Conservation (phyloP, 2,113 vertebrate genomes). For the Potamarius usumacintae region DNA sequence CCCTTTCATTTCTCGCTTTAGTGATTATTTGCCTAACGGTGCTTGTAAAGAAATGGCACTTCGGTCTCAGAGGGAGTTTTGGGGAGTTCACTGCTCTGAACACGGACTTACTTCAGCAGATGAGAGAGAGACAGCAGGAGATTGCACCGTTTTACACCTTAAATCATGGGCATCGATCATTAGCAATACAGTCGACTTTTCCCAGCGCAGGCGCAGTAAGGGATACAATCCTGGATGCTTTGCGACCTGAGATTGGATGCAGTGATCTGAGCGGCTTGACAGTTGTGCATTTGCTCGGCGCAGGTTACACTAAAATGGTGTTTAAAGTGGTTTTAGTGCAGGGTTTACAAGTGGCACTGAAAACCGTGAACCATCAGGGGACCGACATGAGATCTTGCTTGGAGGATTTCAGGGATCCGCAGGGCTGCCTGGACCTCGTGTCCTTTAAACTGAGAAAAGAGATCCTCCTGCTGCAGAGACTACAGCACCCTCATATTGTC, state of each 20-base stretch:
- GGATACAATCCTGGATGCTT: background rate
- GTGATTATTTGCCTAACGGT: constrained; percentile 69
- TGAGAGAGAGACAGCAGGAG: constrained; percentile 69
- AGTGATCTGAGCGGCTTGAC: constrained; percentile 67
- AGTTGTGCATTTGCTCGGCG: constrained; percentile 70
- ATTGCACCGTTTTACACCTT: constrained; percentile 65
- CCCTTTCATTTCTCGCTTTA: constrained; percentile 67
- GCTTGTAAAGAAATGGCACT: constrained; percentile 70
- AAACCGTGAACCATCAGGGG: constrained; percentile 79
- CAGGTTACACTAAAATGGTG: constrained; percentile 78
- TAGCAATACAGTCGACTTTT: background rate
- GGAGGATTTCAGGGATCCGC: constrained; percentile 70
- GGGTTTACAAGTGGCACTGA: constrained; percentile 68
- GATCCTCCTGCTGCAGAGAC: constrained; percentile 76
- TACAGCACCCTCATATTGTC: constrained; percentile 81
- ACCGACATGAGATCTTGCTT: constrained; percentile 81
- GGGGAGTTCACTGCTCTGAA: constrained; percentile 47
- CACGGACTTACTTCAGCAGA: constrained; percentile 60
- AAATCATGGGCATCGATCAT: constrained; percentile 7
- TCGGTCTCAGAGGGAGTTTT: constrained; percentile 55
- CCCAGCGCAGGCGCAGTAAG: background rate
- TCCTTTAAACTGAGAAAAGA: constrained; percentile 84
- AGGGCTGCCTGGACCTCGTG: constrained; percentile 77
- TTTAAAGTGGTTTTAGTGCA: constrained; percentile 63
- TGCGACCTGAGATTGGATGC: constrained; percentile 69